A percentile compares a stretch with the other conserved stretches of the same genome.
phyloP scores from a whole-genome alignment of 2,888 invertebrate genomes.

The Perdita meconis region DNA sequence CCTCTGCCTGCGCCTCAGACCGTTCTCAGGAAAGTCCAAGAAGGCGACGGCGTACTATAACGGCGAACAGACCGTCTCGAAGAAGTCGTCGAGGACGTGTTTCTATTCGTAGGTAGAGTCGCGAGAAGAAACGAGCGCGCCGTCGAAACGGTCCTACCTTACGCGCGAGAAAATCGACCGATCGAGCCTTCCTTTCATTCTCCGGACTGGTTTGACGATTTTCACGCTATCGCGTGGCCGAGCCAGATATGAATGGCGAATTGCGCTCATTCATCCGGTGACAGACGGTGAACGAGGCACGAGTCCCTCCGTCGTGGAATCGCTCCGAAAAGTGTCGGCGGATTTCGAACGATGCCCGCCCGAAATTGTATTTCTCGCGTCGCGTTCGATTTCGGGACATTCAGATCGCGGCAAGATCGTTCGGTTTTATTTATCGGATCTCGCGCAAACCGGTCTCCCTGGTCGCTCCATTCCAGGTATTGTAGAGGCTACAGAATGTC shows the following conservation, averaged over 20 bases:
- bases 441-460: slow-evolving; percentile 58
- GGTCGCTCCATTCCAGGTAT: slow-evolving; percentile 61
- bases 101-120: slow-evolving; percentile 88
- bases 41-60: slow-evolving; percentile 75
- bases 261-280: not conserved
- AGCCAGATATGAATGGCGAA: slow-evolving; percentile 1
- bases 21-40: slow-evolving; percentile 87
- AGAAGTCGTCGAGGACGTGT: slow-evolving; percentile 86
- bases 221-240: slow-evolving; percentile 22
- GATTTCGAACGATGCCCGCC: not conserved
- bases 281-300: not conserved
- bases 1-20: slow-evolving; percentile 92
- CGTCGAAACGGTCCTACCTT: no score
- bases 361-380: slow-evolving; percentile 10
- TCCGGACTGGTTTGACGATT: slow-evolving; percentile 45
- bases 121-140: no score
- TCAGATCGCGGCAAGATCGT: slow-evolving; percentile 15
- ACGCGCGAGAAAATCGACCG: no score
- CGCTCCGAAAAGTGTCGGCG: slow-evolving; percentile 13
- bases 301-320: not conserved
- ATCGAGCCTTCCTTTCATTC: no score
- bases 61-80: slow-evolving; percentile 73
- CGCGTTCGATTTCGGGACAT: slow-evolving; percentile 22
- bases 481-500: slow-evolving; percentile 69
- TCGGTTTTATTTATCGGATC: slow-evolving; percentile 31